These are phyloP conservation scores for Tautogolabrus adspersus DNA, from an alignment of 2,113 vertebrate genomes.

Conservation along the genomic window DNA sequence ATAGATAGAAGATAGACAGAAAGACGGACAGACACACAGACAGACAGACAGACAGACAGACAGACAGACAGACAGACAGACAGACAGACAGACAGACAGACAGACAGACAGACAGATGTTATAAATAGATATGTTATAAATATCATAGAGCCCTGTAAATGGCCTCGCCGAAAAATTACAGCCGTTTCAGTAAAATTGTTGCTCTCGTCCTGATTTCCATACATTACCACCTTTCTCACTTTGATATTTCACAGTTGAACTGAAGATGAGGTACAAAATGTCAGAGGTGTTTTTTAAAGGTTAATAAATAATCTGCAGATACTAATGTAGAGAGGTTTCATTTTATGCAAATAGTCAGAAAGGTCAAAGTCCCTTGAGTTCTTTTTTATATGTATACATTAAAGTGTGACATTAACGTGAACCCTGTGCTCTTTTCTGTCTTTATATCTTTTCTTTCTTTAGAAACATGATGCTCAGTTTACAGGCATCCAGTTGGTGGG, in stretches of 20 bases:
- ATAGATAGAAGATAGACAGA: too few relatives aligned
- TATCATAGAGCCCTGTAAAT: not conserved
- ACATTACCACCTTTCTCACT: conserved; percentile 9
- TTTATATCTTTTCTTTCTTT: not conserved
- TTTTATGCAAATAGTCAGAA: conserved; percentile 61
- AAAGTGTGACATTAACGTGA: conserved; percentile 14
- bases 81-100: not conserved
- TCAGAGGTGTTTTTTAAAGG: conserved; percentile 69
- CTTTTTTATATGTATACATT: conserved; percentile 13
- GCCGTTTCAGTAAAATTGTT: not conserved
- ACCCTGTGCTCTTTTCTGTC: not conserved
- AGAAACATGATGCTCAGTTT: conserved; percentile 98
- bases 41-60: not conserved
- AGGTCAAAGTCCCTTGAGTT: conserved; percentile 51
- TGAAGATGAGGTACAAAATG: conserved; percentile 48
- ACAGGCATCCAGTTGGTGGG: conserved; percentile 98
- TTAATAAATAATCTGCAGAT: conserved; percentile 61
- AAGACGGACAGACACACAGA: not conserved
- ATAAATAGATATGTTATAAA: not conserved
- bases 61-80: too few relatives aligned
- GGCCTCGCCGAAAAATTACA: not conserved
- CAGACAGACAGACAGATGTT: not conserved
- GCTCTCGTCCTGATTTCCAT: conserved; percentile 33
- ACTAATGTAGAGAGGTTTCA: conserved; percentile 36
- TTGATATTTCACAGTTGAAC: conserved; percentile 47